Conservation (phyloP, 2,888 invertebrate species). For the Lasioglossum morio region DNA sequence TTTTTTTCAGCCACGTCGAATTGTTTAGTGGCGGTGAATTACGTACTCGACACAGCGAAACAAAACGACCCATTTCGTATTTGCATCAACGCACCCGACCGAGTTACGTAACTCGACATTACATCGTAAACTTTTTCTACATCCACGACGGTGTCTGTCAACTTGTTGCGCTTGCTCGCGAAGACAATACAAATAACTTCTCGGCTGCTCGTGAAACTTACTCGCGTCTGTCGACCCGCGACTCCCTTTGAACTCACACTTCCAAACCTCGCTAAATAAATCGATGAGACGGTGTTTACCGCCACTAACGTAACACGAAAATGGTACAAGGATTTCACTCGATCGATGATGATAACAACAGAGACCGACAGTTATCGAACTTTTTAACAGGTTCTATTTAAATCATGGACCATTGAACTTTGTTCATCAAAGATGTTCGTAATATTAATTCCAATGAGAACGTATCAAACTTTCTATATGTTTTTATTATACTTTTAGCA, state of each 20-base stretch:
- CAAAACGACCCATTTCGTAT: constrained; percentile 34
- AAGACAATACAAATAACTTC: constrained; percentile 57
- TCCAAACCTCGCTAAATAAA: constrained; percentile 22
- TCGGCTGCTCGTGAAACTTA: constrained; percentile 28
- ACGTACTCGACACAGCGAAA: constrained; percentile 12
- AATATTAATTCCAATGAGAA: not conserved
- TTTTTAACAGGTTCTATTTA: not conserved
- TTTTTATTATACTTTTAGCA: not conserved
- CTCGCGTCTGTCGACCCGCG: constrained; percentile 37
- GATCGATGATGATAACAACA: not conserved
- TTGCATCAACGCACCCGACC: constrained; percentile 34
- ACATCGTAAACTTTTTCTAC: constrained; percentile 57
- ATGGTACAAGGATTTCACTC: not conserved
- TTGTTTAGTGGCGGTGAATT: not conserved
- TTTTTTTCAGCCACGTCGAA: not conserved
- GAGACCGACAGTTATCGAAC: not conserved
- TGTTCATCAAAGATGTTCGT: not conserved
- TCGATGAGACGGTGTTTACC: not conserved
- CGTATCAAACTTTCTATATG: not conserved
- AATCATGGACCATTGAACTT: not conserved
- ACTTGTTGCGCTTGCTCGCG: constrained; percentile 53
- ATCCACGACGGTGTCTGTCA: constrained; percentile 56
- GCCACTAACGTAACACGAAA: not conserved
- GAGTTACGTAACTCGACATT: constrained; percentile 44
- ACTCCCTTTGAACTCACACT: constrained; percentile 21